phyloP scores from a whole-genome alignment of 2,113 vertebrate genomes.

The Gopherus flavomarginatus region DNA sequence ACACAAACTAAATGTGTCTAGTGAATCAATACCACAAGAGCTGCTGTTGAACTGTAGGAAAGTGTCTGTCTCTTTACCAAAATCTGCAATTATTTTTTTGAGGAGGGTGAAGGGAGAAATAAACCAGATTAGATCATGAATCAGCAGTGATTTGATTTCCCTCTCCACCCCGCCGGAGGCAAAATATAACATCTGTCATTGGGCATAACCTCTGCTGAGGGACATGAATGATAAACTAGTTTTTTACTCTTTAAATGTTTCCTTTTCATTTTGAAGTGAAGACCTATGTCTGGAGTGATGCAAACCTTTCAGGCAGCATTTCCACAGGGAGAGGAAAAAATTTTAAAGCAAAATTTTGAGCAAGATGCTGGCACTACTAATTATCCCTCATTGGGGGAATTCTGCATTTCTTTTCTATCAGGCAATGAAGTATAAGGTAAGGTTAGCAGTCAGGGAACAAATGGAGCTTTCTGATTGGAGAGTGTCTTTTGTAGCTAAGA shows the following conservation, averaged over 20 bases:
- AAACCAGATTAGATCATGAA: not conserved
- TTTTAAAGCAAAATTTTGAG: not conserved
- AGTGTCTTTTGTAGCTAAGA: too few species aligned
- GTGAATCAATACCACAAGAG: not conserved
- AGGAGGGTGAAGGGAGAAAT: not conserved
- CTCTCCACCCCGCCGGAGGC: not conserved
- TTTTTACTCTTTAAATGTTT: not conserved
- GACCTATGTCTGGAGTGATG: not conserved
- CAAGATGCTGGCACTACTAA: not conserved
- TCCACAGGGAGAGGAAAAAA: not conserved
- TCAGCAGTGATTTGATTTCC: not conserved
- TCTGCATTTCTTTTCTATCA: conserved; percentile 22
- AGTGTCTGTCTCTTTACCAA: not conserved
- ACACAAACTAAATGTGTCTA: not conserved
- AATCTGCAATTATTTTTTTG: not conserved
- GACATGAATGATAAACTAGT: not conserved
- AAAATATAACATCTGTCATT: conserved; percentile 19
- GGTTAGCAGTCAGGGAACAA: conserved; percentile 9
- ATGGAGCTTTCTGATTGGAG: not conserved
- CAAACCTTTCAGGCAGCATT: not conserved
- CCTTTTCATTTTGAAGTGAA: conserved; percentile 6
- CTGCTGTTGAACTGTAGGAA: not conserved
- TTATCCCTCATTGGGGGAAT: not conserved
- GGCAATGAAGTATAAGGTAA: not conserved
- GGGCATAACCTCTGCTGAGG: not conserved